Evolutionary conservation across 2,113 vertebrate species (phyloP).

Genomic region (Electrona antarctica): DNA sequence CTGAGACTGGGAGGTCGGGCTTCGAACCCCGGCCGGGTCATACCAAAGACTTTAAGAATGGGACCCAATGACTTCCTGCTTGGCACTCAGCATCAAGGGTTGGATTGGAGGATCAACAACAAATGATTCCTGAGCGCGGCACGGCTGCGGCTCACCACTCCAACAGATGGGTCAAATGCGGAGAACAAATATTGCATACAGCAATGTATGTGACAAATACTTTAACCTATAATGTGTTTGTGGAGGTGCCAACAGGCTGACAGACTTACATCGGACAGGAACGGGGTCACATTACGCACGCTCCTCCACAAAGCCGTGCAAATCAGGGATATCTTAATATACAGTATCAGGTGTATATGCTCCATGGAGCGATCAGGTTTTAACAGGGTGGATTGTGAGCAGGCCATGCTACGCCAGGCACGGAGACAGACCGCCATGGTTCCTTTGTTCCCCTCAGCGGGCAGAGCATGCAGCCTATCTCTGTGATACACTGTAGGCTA

Average conservation of each 20-base stretch:
- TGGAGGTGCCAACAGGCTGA: constrained; percentile 21
- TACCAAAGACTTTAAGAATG: too few relatives aligned
- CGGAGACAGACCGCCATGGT: constrained; percentile 23
- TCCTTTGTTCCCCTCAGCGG: constrained; percentile 20
- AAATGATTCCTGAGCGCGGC: too few relatives aligned
- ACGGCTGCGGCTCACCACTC: too few relatives aligned
- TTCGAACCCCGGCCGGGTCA: too few relatives aligned
- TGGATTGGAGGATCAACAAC: too few relatives aligned
- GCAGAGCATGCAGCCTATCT: not conserved
- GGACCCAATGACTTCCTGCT: too few relatives aligned
- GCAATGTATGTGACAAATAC: too few relatives aligned
- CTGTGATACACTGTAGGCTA: not conserved
- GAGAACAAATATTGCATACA: too few relatives aligned
- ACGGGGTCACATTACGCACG: constrained; percentile 31
- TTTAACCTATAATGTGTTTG: constrained; percentile 10
- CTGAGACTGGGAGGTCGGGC: too few relatives aligned
- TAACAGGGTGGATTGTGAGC: constrained; percentile 36
- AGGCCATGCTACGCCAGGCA: constrained; percentile 2
- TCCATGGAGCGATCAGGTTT: constrained; percentile 41
- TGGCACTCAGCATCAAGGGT: too few relatives aligned
- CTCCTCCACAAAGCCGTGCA: constrained; percentile 26
- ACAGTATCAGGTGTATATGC: constrained; percentile 7
- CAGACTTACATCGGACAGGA: constrained; percentile 19
- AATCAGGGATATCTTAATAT: constrained; percentile 34
- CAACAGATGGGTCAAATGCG: too few relatives aligned